phyloP scores from a whole-genome alignment of 2,888 invertebrate genomes.

The Strigamia transsilvanica region DNA sequence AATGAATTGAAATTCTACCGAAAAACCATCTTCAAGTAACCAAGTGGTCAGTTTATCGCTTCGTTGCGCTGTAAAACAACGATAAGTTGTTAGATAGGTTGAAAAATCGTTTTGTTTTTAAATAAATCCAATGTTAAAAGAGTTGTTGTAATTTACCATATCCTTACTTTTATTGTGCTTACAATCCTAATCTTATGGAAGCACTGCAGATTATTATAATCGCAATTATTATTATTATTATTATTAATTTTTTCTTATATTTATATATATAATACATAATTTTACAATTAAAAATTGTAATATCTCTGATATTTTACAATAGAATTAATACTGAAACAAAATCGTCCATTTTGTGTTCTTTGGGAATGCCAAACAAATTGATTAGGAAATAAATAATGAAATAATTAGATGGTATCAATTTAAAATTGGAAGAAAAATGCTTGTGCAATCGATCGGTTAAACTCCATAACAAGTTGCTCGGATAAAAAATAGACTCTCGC shows the following conservation, averaged over 20 bases:
- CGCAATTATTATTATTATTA: neutral
- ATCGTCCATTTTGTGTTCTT: neutral
- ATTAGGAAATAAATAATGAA: slow-evolving; percentile 18
- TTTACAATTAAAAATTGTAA: neutral
- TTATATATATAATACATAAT: neutral
- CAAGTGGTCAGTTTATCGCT: neutral
- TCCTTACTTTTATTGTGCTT: slow-evolving; percentile 9
- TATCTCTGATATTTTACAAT: slow-evolving; percentile 2
- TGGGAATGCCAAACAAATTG: neutral
- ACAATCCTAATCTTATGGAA: neutral
- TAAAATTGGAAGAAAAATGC: slow-evolving; percentile 23
- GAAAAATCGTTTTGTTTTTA: neutral
- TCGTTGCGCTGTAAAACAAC: slow-evolving; percentile 67
- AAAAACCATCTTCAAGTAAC: slow-evolving; percentile 72
- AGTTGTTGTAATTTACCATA: neutral
- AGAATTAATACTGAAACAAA: slow-evolving; percentile 21
- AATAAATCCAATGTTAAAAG: neutral
- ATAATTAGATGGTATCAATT: neutral
- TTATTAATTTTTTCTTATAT: neutral
- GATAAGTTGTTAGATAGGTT: too few species aligned
- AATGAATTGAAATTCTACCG: slow-evolving; percentile 83
- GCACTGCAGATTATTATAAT: neutral
- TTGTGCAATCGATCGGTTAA: neutral
- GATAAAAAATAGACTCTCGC: neutral
- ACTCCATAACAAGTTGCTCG: neutral